These are phyloP conservation scores for Polia nebulosa DNA, from an alignment of 2,888 invertebrate species.

Conservation along the genomic window DNA sequence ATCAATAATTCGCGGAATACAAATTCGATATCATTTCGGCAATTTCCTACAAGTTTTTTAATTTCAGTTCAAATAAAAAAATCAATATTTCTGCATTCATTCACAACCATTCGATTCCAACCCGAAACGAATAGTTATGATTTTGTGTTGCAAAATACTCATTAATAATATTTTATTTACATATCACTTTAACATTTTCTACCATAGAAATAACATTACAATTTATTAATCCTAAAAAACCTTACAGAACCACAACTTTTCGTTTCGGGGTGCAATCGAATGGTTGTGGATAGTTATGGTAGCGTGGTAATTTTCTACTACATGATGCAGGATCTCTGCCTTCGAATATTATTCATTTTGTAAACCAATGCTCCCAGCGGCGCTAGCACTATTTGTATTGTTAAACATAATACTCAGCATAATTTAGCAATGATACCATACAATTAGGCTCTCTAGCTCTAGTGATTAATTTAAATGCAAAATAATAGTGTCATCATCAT, in stretches of 20 bases:
- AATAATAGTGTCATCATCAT: conserved; percentile 31
- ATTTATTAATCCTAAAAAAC: too few species aligned
- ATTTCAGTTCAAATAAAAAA: conserved; percentile 5
- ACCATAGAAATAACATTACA: too few species aligned
- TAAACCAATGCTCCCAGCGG: conserved; percentile 12
- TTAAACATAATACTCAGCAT: conserved; percentile 49
- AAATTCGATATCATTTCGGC: neutral
- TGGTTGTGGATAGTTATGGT: too few species aligned
- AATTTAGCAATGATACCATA: conserved; percentile 29
- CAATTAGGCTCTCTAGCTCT: neutral
- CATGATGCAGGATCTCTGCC: neutral
- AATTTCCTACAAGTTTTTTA: conserved; percentile 24
- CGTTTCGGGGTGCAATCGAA: too few species aligned
- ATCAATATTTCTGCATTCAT: neutral
- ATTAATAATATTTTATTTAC: too few species aligned
- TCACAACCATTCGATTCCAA: too few species aligned
- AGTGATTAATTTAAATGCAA: conserved; percentile 38
- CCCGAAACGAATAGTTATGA: too few species aligned
- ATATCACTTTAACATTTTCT: too few species aligned
- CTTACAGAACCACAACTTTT: too few species aligned
- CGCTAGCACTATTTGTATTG: conserved; percentile 20
- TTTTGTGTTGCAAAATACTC: too few species aligned
- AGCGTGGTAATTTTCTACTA: neutral
- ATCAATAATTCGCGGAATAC: conserved; percentile 19
- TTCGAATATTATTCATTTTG: neutral